These are phyloP conservation scores for Anoplopoma fimbria DNA, from an alignment of 2,113 vertebrate genomes.

Conservation along the genomic window DNA sequence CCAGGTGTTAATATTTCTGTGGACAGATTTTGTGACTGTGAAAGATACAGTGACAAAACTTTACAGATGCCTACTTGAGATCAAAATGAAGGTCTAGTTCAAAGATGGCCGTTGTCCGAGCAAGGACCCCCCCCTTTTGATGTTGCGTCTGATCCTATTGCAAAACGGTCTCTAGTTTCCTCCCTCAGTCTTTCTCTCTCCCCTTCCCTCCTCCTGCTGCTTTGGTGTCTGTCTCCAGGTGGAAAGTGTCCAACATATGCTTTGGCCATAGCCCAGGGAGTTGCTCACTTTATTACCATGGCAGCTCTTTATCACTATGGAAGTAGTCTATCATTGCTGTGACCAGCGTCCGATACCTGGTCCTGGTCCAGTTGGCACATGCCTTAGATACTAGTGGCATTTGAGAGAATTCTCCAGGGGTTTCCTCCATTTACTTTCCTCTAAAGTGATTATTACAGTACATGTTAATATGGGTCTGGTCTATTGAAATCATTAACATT, in stretches of 20 bases:
- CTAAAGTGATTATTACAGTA: background rate
- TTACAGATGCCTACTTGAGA: background rate
- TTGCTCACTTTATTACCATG: slow-evolving; percentile 42
- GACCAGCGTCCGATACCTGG: slow-evolving; percentile 32
- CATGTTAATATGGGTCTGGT: background rate
- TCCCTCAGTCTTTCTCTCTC: background rate
- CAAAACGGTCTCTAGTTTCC: background rate
- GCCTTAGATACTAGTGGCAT: slow-evolving; percentile 2
- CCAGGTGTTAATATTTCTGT: too few relatives aligned
- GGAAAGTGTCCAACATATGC: slow-evolving; percentile 54
- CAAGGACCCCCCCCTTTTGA: too few relatives aligned
- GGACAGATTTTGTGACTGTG: too few relatives aligned
- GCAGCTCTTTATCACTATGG: slow-evolving; percentile 49
- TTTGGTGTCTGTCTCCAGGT: slow-evolving; percentile 49
- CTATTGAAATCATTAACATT: background rate
- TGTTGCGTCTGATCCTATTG: background rate
- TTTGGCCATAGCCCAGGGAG: slow-evolving; percentile 37
- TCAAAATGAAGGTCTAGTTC: background rate
- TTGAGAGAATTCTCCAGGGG: slow-evolving; percentile 3
- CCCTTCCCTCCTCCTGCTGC: background rate
- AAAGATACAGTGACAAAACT: too few relatives aligned
- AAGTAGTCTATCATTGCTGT: background rate
- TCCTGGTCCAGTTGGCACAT: slow-evolving; percentile 39
- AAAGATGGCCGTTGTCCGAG: background rate
- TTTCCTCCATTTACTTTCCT: slow-evolving; percentile 9